Evolutionary conservation across 2,797 vertebrate genomes (phyloP).

Genomic region (Onychomys leucogaster): DNA sequence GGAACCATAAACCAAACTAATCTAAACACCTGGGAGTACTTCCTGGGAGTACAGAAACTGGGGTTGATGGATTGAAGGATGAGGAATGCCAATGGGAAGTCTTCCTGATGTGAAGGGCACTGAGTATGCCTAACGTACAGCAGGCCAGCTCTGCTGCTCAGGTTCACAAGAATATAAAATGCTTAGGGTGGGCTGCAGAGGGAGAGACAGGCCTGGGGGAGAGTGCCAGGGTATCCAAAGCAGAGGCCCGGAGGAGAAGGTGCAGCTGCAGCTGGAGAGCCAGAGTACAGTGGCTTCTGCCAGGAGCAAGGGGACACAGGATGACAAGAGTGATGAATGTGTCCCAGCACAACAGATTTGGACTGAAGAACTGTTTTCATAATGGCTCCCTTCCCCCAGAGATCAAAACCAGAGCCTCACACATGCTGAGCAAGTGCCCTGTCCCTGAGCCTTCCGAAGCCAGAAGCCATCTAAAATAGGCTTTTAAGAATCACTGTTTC

Average conservation of each 20-base stretch:
- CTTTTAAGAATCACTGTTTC: neutral
- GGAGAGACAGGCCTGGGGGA: neutral
- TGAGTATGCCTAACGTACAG: neutral
- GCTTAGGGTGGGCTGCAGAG: neutral
- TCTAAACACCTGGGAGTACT: neutral
- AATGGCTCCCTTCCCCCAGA: neutral
- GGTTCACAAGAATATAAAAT: neutral
- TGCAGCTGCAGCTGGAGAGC: neutral
- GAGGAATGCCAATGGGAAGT: neutral
- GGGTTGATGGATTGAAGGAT: neutral
- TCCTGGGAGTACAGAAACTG: neutral
- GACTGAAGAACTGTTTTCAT: constrained; percentile 21
- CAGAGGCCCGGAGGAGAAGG: neutral
- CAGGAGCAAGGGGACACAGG: neutral
- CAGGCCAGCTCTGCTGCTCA: neutral
- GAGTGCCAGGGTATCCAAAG: neutral
- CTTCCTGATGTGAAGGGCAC: neutral
- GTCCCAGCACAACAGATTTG: constrained; percentile 20
- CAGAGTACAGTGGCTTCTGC: neutral
- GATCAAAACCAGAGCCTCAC: neutral
- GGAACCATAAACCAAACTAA: neutral
- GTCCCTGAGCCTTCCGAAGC: neutral
- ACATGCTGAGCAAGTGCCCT: neutral
- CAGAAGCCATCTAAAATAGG: neutral
- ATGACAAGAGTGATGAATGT: neutral